phyloP scores from a whole-genome alignment of 2,113 vertebrate species.

The Gymnogyps californianus region DNA sequence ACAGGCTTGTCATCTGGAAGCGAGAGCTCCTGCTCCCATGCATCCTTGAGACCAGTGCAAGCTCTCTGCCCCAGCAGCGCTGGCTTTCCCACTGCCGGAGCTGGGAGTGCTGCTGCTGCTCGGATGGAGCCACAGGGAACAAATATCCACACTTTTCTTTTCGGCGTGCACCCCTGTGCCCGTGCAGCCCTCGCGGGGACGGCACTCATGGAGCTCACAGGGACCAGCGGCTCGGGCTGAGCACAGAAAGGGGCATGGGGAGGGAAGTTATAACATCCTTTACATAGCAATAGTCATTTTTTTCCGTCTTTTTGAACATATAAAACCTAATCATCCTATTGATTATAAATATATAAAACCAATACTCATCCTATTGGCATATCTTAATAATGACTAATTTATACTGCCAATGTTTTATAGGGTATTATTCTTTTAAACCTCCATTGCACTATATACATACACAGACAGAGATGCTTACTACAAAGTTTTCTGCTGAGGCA shows the following conservation, averaged over 20 bases:
- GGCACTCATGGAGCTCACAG: fast-evolving
- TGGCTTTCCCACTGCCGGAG: fast-evolving
- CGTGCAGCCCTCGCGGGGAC: fast-evolving
- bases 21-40: neutral
- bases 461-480: too few species aligned
- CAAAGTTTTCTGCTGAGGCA: neutral
- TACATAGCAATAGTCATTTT: fast-evolving
- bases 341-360: too few species aligned
- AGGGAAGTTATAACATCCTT: neutral
- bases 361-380: neutral
- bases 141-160: fast-evolving
- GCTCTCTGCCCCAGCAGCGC: neutral
- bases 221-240: neutral
- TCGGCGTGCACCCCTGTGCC: neutral
- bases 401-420: neutral
- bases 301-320: neutral
- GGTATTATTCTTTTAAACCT: too few species aligned
- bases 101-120: neutral
- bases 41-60: neutral
- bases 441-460: fast-evolving
- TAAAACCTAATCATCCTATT: neutral
- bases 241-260: fast-evolving
- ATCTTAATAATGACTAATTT: fast-evolving
- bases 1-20: neutral
- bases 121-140: fast-evolving